Base-by-base conservation (phyloP, 2,797 vertebrate species). In the Syngnathus acus region DNA sequence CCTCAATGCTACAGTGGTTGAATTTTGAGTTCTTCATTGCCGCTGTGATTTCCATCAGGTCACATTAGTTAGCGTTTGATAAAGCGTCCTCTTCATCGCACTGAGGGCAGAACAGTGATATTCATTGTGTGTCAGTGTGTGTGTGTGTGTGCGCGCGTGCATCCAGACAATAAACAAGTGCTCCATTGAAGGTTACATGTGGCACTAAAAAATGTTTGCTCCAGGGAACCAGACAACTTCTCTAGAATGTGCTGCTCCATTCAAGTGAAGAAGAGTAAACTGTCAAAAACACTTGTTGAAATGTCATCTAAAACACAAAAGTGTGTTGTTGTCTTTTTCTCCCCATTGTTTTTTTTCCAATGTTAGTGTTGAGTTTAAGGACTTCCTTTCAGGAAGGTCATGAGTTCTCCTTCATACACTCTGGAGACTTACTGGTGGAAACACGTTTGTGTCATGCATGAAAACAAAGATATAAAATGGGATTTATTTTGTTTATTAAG, bases 71-170 rank as follows among this genome's bases (percentile, higher is more conserved):
- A 58, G 6, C 9, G 3, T 10, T 6, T 19, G 64, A 73, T 57
- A 68, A 61, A 38, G 9, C 8, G 50, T 45, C 72, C 72, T 32
- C 37, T 69, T 23, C 16, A 6, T 37, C 4, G 21, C 16, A 43
- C 68, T 54, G 50, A 62, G 43, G 65, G 51, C 67, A 11, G 13
- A 45, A 68, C 61, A 73, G 37, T 38, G 47, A 51, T 40, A 66
- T 45, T 72, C 23, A 66, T 47, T 72, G 26, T 26, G 26, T 26
- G 38, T 69, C 9, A 62, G 23, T 48, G 13, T 57, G 9, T 53
- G 51, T 57, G 6, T 53, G 51, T 53, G 51, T 9, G 19, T 40
- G 37, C 39, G 16, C 9, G 42, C 38, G 26, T 40, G 8, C 11
- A 39, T 42, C 14, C 9, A 38, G 55, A 57, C 26, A 57, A 16